These are phyloP conservation scores for Caenorhabditis drosophilae DNA, from an alignment of 2,888 invertebrate species.

Conservation along the genomic window DNA sequence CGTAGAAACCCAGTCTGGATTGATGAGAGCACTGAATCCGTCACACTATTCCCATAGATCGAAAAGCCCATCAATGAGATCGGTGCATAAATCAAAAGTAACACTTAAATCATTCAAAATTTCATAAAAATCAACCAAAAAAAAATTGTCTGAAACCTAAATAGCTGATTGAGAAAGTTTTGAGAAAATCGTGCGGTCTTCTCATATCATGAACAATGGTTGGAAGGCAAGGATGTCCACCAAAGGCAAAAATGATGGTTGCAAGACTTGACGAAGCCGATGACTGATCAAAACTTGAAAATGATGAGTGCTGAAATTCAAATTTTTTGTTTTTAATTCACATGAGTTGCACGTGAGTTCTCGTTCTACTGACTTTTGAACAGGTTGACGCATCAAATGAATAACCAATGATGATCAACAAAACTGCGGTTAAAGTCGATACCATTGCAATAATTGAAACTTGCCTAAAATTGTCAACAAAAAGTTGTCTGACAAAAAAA, in stretches of 20 bases:
- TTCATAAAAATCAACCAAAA: too few relatives aligned
- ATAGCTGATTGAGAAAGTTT: slow-evolving; percentile 37
- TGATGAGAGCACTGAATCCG: slow-evolving; percentile 37
- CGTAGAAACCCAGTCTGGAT: slow-evolving; percentile 33
- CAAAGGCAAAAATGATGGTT: slow-evolving; percentile 45
- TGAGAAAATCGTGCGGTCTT: slow-evolving; percentile 29
- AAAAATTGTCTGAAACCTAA: too few relatives aligned
- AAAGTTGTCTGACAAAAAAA: background rate
- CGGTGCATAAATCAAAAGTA: slow-evolving; percentile 39
- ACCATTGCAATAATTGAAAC: slow-evolving; percentile 42
- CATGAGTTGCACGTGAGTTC: too few relatives aligned
- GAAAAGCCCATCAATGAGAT: slow-evolving; percentile 34
- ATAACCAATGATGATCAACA: slow-evolving; percentile 36
- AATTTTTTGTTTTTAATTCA: too few relatives aligned
- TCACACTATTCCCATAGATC: slow-evolving; percentile 39
- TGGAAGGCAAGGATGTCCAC: slow-evolving; percentile 45
- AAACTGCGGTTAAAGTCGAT: slow-evolving; percentile 37
- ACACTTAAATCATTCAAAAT: slow-evolving; percentile 22
- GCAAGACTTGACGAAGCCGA: slow-evolving; percentile 35
- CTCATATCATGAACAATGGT: slow-evolving; percentile 47
- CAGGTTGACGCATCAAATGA: slow-evolving; percentile 26
- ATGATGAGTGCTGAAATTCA: slow-evolving; percentile 24
- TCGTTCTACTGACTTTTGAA: slow-evolving; percentile 17
- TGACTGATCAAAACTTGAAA: slow-evolving; percentile 9
- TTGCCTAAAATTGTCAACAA: slow-evolving; percentile 30